These are phyloP conservation scores for Eretmocerus hayati DNA, from an alignment of 2,888 invertebrate species.

Conservation along the genomic window DNA sequence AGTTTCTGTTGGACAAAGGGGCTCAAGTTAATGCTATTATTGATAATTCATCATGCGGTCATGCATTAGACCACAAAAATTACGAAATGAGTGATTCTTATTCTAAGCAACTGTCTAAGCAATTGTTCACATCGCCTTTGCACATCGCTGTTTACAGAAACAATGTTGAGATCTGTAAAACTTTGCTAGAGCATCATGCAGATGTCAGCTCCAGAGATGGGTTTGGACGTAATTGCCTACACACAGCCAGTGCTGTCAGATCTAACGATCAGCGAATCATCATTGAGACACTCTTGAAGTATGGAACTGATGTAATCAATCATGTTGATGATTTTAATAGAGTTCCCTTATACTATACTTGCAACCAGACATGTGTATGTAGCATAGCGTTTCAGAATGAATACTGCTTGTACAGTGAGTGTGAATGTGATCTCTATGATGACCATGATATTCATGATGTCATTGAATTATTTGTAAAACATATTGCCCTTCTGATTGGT, in stretches of 20 bases:
- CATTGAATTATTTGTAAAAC: slow-evolving; percentile 6
- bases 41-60: background rate
- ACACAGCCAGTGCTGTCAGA: background rate
- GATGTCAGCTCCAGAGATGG: background rate
- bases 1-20: slow-evolving; percentile 5
- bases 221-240: background rate
- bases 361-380: slow-evolving; percentile 12
- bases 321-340: slow-evolving; percentile 8
- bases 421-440: slow-evolving; percentile 12
- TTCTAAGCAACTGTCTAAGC: slow-evolving; percentile 1
- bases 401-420: slow-evolving; percentile 12
- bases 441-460: slow-evolving; percentile 6
- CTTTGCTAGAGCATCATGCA: slow-evolving; percentile 11
- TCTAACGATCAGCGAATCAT: background rate
- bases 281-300: background rate
- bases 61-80: background rate
- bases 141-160: slow-evolving; percentile 13
- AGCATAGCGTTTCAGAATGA: slow-evolving; percentile 12
- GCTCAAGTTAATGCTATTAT: slow-evolving; percentile 1
- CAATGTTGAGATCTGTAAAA: too few species aligned
- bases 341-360: slow-evolving; percentile 10
- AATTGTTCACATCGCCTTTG: slow-evolving; percentile 14
- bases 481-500: slow-evolving; percentile 4
- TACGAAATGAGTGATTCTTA: slow-evolving; percentile 1
- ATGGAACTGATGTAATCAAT: slow-evolving; percentile 6